A percentile compares a stretch with the other conserved stretches of the same genome.
Evolutionary conservation across 1,140 invertebrate genomes (phyloP).

Genomic region (Scaptomyza graminum): DNA sequence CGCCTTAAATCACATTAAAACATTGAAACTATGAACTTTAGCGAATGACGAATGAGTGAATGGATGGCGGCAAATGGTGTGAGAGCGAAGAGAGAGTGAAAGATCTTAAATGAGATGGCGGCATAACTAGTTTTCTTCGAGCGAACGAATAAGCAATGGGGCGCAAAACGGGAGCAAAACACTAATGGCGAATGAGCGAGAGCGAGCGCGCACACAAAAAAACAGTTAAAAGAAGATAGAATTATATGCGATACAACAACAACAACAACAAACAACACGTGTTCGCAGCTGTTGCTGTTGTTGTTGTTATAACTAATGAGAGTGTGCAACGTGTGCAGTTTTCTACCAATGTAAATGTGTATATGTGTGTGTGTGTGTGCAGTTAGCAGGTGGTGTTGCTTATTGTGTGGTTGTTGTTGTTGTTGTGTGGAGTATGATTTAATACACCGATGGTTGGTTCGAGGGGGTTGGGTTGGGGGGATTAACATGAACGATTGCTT

Average conservation of each 20-base stretch:
- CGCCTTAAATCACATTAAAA: neutral
- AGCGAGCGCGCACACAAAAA: constrained; percentile 8
- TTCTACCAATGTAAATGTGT: constrained; percentile 4
- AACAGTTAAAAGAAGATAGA: constrained; percentile 7
- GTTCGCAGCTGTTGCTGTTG: constrained; percentile 1
- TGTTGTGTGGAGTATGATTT: constrained; percentile 10
- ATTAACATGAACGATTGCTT: constrained; percentile 65
- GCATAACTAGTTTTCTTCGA: too few species aligned
- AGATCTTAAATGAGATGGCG: too few species aligned
- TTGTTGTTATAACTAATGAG: constrained; percentile 38
- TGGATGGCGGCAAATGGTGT: constrained; percentile 1
- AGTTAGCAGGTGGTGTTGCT: constrained; percentile 12
- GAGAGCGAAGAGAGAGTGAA: neutral
- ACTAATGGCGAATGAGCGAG: neutral
- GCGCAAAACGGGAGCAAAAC: neutral
- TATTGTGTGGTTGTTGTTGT: constrained; percentile 10
- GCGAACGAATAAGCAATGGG: neutral
- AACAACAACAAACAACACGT: constrained; percentile 2
- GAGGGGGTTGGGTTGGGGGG: neutral
- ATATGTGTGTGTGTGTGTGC: neutral
- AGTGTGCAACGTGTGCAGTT: constrained; percentile 3
- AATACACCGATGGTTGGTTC: constrained; percentile 23
- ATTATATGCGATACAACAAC: constrained; percentile 1
- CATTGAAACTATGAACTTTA: neutral
- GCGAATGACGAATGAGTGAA: neutral